Evolutionary conservation across 2,888 invertebrate species (phyloP).

Genomic region (Julus scandinavius): DNA sequence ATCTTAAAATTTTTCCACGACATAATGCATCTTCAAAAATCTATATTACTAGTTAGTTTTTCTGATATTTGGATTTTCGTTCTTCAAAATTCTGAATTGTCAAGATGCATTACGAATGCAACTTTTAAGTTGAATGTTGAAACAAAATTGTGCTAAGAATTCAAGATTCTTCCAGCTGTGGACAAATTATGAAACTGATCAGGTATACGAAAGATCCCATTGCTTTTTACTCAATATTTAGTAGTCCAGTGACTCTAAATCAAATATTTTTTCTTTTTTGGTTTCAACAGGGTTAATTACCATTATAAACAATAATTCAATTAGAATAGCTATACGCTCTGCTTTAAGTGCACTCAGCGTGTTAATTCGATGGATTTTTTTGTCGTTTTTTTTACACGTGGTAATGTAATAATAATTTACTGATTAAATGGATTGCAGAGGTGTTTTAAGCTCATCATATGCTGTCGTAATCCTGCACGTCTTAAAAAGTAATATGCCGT

Average conservation of each 20-base stretch:
- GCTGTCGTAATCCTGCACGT: not conserved
- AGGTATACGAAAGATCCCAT: too few relatives aligned
- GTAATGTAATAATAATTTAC: conserved; percentile 16
- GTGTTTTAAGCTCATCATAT: not conserved
- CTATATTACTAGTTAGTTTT: too few relatives aligned
- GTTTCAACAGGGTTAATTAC: not conserved
- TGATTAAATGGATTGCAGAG: not conserved
- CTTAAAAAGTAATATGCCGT: not conserved
- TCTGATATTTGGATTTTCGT: too few relatives aligned
- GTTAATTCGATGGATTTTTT: not conserved
- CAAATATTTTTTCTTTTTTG: not conserved
- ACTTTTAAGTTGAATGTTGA: too few relatives aligned
- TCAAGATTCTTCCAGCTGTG: too few relatives aligned
- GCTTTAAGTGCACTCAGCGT: conserved; percentile 20
- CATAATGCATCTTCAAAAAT: too few relatives aligned
- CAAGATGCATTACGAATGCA: too few relatives aligned
- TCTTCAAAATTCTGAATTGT: too few relatives aligned
- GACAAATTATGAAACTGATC: too few relatives aligned
- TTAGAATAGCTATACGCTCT: not conserved
- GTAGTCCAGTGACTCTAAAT: not conserved
- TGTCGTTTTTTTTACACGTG: not conserved
- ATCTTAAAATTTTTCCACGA: too few relatives aligned
- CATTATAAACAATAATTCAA: conserved; percentile 4
- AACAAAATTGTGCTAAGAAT: too few relatives aligned
- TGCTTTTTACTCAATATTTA: not conserved